Evolutionary conservation across 2,888 invertebrate species (phyloP).

Genomic region (Eristalis intricaria): DNA sequence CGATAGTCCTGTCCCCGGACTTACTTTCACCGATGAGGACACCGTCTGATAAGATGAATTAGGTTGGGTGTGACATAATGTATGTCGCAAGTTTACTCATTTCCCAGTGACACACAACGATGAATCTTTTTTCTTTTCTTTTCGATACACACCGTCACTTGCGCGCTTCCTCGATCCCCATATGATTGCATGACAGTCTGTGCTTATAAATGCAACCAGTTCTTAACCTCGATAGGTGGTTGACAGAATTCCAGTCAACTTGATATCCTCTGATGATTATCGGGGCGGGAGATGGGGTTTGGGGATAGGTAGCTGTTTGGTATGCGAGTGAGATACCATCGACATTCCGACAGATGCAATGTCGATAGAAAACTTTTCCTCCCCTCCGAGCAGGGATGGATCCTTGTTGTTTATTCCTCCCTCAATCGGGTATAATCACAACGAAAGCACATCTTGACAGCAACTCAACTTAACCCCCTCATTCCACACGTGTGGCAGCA

Average conservation of each 20-base stretch:
- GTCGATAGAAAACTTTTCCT: background rate
- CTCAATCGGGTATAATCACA: background rate
- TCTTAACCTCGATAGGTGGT: background rate
- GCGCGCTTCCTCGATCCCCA: no score
- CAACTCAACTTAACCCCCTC: background rate
- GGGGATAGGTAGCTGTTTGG: background rate
- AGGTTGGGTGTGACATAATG: background rate
- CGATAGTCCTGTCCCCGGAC: background rate
- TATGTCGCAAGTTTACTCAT: background rate
- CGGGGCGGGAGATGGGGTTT: background rate
- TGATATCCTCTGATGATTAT: background rate
- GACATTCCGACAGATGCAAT: background rate
- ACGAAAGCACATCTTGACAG: constrained; percentile 45
- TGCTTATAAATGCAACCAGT: background rate
- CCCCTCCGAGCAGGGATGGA: background rate
- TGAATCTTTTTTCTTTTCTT: background rate
- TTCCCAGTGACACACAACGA: background rate
- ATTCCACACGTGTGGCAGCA: background rate
- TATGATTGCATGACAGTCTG: background rate
- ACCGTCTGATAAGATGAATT: background rate
- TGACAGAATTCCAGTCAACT: background rate
- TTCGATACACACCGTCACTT: background rate
- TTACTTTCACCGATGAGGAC: background rate
- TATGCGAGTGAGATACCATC: background rate
- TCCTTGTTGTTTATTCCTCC: background rate